Base-by-base conservation (phyloP, 1,140 invertebrate species). In the Lepidurus couesii region DNA sequence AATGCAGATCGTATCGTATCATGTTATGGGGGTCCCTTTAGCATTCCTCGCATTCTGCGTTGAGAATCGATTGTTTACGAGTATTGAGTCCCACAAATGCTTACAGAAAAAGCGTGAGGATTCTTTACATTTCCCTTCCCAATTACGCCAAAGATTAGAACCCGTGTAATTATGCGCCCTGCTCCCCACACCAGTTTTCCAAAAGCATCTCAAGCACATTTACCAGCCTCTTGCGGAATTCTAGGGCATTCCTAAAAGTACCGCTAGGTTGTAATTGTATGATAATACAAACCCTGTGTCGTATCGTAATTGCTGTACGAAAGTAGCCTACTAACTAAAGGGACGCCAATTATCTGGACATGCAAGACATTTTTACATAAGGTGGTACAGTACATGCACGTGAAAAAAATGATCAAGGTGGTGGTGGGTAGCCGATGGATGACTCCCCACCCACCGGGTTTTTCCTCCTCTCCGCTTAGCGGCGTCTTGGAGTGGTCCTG, bases 401-500 rank as follows among this genome's bases (percentile, higher is more conserved):
- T 13, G 9, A 21, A 65, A 13, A 65, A 65, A 65, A 65, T 7
- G 21, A 21, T 65, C 13, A 13, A 13, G 16, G 16, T n/a, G 16
- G 16, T 65, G 53, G n/a, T 13, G 53, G 53, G 7, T 9, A 21
- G 53, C 53, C 53, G 21, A 16, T 65, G 53, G 13, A 21, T 7
- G 16, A 65, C 16, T 65, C 13, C 21, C 53, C 21, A 13, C 53
- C 21, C 53, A 13, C n/a, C 21, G 53, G 53, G 53, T 7, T 65
- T 65, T 65, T 21, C 53, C 53, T 65, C 53, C 53, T 65, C 53
- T 65, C 53, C 53, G 53, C 53, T n/a, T 65, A 65, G 53, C 53
- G 53, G 53, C 53, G 53, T 65, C 53, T 65, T 65, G 21, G 6
- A 65, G 21, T n/a, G 16, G 53, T 65, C n/a, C 6, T 65, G 53